Evolutionary conservation across 2,797 vertebrate species (phyloP), one percentile per base, ranked within the genome.

Genomic region (Coccyzus lansbergi): DNA sequence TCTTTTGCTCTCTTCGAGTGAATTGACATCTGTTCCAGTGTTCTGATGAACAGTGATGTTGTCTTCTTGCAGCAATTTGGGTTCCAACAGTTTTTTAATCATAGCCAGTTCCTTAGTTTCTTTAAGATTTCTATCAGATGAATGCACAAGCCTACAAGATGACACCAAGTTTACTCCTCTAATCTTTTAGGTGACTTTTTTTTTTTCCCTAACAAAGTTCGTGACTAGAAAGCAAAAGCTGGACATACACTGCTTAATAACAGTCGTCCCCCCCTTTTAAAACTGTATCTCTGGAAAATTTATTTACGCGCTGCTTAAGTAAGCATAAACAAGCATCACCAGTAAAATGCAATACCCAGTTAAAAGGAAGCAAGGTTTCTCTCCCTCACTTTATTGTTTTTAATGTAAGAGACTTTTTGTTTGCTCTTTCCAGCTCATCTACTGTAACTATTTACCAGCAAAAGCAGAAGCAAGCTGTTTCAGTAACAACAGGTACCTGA

Each of bases 91-190:
- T 78, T 96, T 96, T 92, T 97, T 96, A n/a, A 76, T 93, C 71
- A 98, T 80, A 89, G 96, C 95, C 83, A 97, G 91, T 67, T 98
- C 97, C 85, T 98, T 97, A 26, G 68, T 86, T 76, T 93, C 97
- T 93, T 97, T 97, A 72, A 98, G 59, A 75, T 88, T 96, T 97
- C 81, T 97, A 82, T 96, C 96, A 91, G 97, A 98, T 55, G 98
- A 97, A 94, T 98, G 98, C 11, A 98, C 56, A 96, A 90, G 52
- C 97, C 98, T 98, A 84, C 49, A 93, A 95, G 68, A 90, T 94
- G 67, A 97, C 69, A 95, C 12, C 67, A 51, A 55, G 25, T 86
- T 96, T 88, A 95, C 22, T 88, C 15, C 29, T 8, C 5, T 29
- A 20, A 68, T 52, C 87, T 86, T 83, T 80, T 55, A 89, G 59